Evolutionary conservation across 2,113 vertebrate species (phyloP).

Genomic region (Emberiza fucata): DNA sequence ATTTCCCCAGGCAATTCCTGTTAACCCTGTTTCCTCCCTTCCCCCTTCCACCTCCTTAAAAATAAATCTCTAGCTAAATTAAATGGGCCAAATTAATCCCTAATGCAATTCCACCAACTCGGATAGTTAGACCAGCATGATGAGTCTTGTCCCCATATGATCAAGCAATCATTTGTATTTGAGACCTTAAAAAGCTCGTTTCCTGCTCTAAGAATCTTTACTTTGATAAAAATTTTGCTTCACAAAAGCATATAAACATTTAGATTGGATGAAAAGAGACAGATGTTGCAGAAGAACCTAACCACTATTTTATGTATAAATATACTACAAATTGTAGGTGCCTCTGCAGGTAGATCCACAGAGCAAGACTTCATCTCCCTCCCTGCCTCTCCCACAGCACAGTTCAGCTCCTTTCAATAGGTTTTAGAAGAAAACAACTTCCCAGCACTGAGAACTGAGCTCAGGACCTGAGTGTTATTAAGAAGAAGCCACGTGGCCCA

Average conservation of each 20-base stretch:
- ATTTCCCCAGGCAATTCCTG: constrained; percentile 31
- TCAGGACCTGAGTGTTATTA: neutral
- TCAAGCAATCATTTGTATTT: neutral
- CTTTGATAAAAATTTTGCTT: neutral
- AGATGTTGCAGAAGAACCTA: neutral
- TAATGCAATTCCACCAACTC: constrained; percentile 35
- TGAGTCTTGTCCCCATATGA: neutral
- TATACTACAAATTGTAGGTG: neutral
- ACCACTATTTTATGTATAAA: neutral
- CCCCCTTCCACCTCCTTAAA: constrained; percentile 15
- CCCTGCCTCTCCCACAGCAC: neutral
- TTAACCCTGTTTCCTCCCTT: constrained; percentile 38
- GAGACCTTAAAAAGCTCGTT: constrained; percentile 7
- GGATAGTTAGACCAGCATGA: neutral
- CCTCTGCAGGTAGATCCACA: neutral
- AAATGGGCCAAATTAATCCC: constrained; percentile 65
- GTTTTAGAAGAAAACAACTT: neutral
- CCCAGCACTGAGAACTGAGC: neutral
- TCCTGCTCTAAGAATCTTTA: neutral
- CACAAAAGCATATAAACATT: neutral
- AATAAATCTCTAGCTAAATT: constrained; percentile 47
- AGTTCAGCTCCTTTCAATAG: neutral
- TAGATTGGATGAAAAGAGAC: neutral
- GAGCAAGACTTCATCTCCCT: neutral
- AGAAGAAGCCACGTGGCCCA: neutral